These are phyloP conservation scores for Salarias fasciatus DNA, from an alignment of 2,797 vertebrate species.

Conservation along the genomic window DNA sequence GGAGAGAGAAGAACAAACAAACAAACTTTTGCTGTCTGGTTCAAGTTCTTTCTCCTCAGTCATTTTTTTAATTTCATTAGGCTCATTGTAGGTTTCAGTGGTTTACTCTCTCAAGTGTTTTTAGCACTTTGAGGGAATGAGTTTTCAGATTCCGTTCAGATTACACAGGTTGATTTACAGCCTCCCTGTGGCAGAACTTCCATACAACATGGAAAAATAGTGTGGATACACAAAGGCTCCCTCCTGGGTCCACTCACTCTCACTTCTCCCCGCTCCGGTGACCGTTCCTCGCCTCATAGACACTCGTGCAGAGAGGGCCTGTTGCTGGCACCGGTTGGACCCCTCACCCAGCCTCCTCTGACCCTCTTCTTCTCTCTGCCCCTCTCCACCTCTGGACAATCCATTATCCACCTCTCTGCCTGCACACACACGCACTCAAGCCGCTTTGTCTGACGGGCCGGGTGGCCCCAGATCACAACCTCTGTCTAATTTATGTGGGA, in stretches of 20 bases:
- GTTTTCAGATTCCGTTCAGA: too few relatives aligned
- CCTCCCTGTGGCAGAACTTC: too few relatives aligned
- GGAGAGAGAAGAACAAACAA: too few relatives aligned
- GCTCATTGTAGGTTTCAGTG: too few relatives aligned
- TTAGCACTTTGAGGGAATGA: too few relatives aligned
- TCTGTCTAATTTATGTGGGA: conserved; percentile 63
- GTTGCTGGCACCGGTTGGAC: conserved; percentile 39
- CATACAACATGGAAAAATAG: conserved; percentile 28
- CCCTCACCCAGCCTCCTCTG: conserved; percentile 24
- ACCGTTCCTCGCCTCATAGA: conserved; percentile 39
- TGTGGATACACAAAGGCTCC: conserved; percentile 33
- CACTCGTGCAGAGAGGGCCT: conserved; percentile 19
- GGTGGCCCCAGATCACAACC: conserved; percentile 61
- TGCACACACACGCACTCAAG: conserved; percentile 22
- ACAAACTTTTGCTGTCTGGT: too few relatives aligned
- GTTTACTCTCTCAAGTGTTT: too few relatives aligned
- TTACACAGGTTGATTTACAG: too few relatives aligned
- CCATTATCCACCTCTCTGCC: conserved; percentile 54
- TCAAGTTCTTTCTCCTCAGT: too few relatives aligned
- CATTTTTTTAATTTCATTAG: too few relatives aligned
- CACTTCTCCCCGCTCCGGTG: conserved; percentile 55
- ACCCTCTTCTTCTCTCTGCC: conserved; percentile 19
- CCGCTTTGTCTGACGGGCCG: conserved; percentile 26
- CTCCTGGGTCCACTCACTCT: conserved; percentile 66
- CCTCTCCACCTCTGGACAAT: conserved; percentile 30